phyloP scores from a whole-genome alignment of 2,113 vertebrate species.

The Lepus timidus region DNA sequence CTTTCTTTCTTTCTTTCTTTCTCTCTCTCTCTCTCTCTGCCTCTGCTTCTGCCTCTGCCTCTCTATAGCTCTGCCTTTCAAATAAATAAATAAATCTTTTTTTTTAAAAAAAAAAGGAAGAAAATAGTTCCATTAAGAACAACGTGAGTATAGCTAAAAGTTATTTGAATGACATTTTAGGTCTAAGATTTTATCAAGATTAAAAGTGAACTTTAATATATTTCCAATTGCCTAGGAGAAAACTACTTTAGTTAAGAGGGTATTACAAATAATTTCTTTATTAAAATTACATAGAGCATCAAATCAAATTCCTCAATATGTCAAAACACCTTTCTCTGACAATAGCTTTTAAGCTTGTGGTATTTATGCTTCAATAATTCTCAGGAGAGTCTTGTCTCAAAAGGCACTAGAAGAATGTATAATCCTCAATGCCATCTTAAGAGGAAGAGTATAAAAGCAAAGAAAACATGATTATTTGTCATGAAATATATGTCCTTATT shows the following conservation, averaged over 20 bases:
- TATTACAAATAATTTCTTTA: neutral
- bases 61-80: too few species aligned
- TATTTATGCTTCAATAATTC: neutral
- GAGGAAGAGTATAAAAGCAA: neutral
- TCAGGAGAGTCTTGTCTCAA: neutral
- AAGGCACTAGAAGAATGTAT: neutral
- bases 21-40: too few species aligned
- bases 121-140: neutral
- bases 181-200: neutral
- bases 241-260: neutral
- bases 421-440: neutral
- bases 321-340: neutral
- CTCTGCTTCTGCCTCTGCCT: too few species aligned
- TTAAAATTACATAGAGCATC: constrained; percentile 8
- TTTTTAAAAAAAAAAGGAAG: too few species aligned
- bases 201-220: neutral
- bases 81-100: too few species aligned
- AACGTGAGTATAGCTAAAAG: neutral
- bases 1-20: too few species aligned
- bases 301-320: neutral
- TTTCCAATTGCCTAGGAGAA: neutral
- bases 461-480: neutral
- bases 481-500: neutral
- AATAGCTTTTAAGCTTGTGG: neutral
- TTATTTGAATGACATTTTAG: neutral